Base-by-base conservation (phyloP, 2,113 vertebrate genomes). In the Seriola dumerili region DNA sequence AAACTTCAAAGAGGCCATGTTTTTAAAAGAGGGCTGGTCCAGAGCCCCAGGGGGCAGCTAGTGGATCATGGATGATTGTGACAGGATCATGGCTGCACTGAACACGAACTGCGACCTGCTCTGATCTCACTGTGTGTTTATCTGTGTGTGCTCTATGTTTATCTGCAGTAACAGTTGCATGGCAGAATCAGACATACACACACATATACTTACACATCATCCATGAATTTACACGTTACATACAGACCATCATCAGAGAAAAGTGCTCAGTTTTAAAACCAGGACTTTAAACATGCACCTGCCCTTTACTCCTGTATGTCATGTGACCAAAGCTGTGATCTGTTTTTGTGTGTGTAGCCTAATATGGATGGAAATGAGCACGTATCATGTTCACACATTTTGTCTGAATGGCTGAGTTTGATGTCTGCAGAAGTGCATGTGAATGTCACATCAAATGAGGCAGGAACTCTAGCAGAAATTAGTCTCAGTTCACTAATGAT, bases 1-100 rank as follows among this genome's bases (percentile, higher is more conserved):
- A 16, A 59, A 86, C 89, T 87, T 90, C 88, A 92, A 91, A 93
- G 90, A 72, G 84, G 63, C 36, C 76, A 74, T 85, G 73, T 85
- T 90, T 76, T 89, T n/a, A 78, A 89, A 86, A 69, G 36, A 63
- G 82, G 80, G 70, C 74, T 46, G 59, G 61, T 63, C 69, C 78
- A 17, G 16, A 11, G 62, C n/a, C 67, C 48, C 23, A 14, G 72
- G 80, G 81, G 52, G 40, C 38, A 23, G 46, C 40, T 38, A 9
- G 21, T 54, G 57, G 76, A 76, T 81, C 52, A 57, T 64, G 34
- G 44, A 23, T 69, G 66, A 42, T 54, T 66, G 68, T 69, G 83
- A 66, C 25, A 29, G 25, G 25, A 29, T 29, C 25, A 29, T 29
- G 71, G 71, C 83, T 76, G 65, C 57, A 7, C 61, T 62, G 61